A percentile compares a stretch with the other conserved stretches of the same genome.
Conservation (phyloP, 2,888 invertebrate genomes). For the Melikaiella ostensackeni region DNA sequence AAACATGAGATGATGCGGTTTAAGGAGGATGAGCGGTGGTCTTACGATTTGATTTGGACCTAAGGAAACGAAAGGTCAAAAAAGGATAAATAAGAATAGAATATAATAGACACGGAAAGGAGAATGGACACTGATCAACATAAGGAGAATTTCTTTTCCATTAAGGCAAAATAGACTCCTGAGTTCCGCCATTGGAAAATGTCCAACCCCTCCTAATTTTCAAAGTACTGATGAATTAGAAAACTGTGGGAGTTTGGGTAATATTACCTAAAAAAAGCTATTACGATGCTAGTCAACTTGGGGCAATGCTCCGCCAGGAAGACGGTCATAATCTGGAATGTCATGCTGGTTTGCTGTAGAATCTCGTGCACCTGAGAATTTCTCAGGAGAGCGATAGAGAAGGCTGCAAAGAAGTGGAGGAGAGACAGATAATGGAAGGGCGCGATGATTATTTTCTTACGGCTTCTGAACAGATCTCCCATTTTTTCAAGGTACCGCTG, state of each 20-base stretch:
- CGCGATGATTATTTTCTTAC: slow-evolving; percentile 41
- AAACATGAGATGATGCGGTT: too few species aligned
- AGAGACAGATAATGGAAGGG: slow-evolving; percentile 46
- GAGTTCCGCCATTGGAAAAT: too few species aligned
- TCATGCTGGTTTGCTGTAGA: slow-evolving; percentile 62
- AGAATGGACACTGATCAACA: too few species aligned
- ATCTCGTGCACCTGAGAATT: slow-evolving; percentile 64
- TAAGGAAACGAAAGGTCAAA: too few species aligned
- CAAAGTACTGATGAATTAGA: not conserved
- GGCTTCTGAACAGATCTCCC: slow-evolving; percentile 34
- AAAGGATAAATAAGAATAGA: too few species aligned
- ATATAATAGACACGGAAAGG: too few species aligned
- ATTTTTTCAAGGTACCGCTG: slow-evolving; percentile 40
- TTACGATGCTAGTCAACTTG: slow-evolving; percentile 58
- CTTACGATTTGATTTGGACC: too few species aligned
- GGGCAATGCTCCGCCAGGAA: slow-evolving; percentile 64
- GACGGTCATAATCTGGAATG: slow-evolving; percentile 69
- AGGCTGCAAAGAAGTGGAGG: slow-evolving; percentile 44
- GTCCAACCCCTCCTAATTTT: too few species aligned
- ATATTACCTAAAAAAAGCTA: slow-evolving; percentile 38
- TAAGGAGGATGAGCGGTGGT: too few species aligned
- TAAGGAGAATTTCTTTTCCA: too few species aligned
- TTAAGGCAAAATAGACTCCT: too few species aligned
- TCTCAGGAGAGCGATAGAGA: slow-evolving; percentile 56
- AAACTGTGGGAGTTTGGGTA: not conserved